These are phyloP conservation scores for Rapana venosa DNA, from an alignment of 2,888 invertebrate genomes.

Conservation along the genomic window DNA sequence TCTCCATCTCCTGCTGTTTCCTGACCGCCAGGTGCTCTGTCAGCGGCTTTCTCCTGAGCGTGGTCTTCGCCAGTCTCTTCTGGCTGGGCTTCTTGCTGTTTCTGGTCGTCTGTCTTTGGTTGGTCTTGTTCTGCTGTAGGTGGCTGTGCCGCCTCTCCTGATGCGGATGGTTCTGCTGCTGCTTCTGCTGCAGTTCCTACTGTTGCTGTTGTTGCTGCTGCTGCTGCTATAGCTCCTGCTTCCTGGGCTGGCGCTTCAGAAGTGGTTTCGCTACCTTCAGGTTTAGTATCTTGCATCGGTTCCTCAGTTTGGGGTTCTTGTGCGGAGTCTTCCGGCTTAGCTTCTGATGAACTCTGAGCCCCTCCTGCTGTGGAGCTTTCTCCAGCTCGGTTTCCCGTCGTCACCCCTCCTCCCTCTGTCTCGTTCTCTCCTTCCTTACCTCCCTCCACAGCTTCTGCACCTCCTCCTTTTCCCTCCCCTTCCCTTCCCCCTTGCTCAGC, in stretches of 20 bases:
- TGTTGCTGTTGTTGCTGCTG: not conserved
- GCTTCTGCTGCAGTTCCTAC: not conserved
- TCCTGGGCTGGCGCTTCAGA: not conserved
- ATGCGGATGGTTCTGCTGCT: not conserved
- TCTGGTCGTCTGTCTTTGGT: not conserved
- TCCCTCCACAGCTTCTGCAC: not conserved
- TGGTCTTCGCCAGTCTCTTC: not conserved
- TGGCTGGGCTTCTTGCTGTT: not conserved
- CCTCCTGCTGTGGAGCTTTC: no score
- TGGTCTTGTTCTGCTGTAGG: slow-evolving; percentile 15
- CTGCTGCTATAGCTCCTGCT: not conserved
- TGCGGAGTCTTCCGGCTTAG: no score
- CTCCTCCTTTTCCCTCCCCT: not conserved
- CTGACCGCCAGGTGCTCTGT: not conserved
- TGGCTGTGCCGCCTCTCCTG: not conserved
- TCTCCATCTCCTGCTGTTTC: not conserved
- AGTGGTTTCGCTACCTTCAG: not conserved
- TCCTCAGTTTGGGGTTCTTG: not conserved
- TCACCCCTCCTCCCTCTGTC: not conserved
- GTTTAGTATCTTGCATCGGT: not conserved
- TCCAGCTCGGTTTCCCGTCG: not conserved
- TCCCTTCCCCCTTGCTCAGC: slow-evolving; percentile 10
- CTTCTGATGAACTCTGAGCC: no score
- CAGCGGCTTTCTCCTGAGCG: not conserved
- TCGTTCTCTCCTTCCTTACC: not conserved